Conservation (phyloP, 2,797 vertebrate genomes). For the Sebastiscus albofasciatus region DNA sequence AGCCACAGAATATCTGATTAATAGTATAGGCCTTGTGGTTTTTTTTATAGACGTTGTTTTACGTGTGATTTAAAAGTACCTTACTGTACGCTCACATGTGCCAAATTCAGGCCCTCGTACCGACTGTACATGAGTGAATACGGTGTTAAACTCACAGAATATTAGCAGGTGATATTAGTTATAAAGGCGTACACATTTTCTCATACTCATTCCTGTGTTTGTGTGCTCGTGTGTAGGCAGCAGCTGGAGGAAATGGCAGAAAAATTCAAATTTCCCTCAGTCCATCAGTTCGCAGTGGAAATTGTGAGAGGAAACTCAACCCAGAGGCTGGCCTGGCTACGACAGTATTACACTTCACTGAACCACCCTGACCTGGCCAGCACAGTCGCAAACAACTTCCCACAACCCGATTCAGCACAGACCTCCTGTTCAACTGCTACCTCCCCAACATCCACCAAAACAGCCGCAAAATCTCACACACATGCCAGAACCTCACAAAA, state of each 20-base stretch:
- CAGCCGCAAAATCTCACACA: slow-evolving; percentile 11
- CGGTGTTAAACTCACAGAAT: background rate
- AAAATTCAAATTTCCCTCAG: slow-evolving; percentile 81
- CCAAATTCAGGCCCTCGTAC: background rate
- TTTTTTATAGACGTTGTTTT: slow-evolving; percentile 38
- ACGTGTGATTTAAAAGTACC: slow-evolving; percentile 8
- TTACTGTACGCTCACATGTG: background rate
- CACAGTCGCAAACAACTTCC: slow-evolving; percentile 74
- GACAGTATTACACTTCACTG: slow-evolving; percentile 84
- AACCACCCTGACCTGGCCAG: slow-evolving; percentile 80
- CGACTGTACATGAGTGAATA: background rate
- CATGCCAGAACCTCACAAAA: slow-evolving; percentile 29
- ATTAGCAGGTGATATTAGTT: background rate
- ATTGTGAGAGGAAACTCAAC: slow-evolving; percentile 83
- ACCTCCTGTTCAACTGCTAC: slow-evolving; percentile 12
- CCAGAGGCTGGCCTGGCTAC: slow-evolving; percentile 85
- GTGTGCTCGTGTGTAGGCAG: slow-evolving; percentile 76
- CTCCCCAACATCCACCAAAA: slow-evolving; percentile 38
- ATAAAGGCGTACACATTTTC: background rate
- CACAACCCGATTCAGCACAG: slow-evolving; percentile 51
- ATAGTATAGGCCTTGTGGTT: slow-evolving; percentile 22
- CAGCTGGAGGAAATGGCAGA: slow-evolving; percentile 91
- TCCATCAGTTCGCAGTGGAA: slow-evolving; percentile 82
- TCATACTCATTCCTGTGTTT: background rate
- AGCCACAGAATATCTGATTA: slow-evolving; percentile 41